These are phyloP conservation scores for Silurus aristotelis DNA, from an alignment of 2,797 vertebrate genomes.

Conservation along the genomic window DNA sequence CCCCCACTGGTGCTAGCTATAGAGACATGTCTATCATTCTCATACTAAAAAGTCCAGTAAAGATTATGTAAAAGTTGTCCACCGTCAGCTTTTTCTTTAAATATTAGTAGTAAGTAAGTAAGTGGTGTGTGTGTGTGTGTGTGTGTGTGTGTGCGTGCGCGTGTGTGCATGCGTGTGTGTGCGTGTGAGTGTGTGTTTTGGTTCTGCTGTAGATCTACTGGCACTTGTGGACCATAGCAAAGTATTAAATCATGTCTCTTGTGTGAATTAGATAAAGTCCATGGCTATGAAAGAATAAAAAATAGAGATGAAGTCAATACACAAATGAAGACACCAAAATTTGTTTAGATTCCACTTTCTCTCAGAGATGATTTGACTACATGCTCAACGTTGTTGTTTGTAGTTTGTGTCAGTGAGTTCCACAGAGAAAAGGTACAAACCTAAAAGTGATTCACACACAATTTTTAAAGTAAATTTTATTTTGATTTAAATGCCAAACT, in stretches of 20 bases:
- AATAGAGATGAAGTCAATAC: background rate
- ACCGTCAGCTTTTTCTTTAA: background rate
- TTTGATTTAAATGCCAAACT: background rate
- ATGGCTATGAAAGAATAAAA: background rate
- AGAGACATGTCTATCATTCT: background rate
- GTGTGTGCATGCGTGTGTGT: no score
- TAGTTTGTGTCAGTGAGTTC: background rate
- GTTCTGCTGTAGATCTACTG: background rate
- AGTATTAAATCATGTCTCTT: background rate
- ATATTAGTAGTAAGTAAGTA: background rate
- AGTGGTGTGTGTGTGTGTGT: no score
- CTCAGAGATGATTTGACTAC: background rate
- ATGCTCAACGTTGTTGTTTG: background rate
- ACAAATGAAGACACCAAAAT: constrained; percentile 8
- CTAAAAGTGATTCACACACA: background rate
- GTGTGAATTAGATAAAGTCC: constrained; percentile 2
- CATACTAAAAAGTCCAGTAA: background rate
- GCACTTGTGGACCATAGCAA: background rate
- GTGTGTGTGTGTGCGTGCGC: no score
- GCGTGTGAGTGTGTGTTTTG: background rate
- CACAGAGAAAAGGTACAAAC: background rate
- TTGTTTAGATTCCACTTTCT: background rate
- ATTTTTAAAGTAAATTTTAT: background rate
- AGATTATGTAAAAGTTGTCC: background rate
- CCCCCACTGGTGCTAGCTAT: background rate